Evolutionary conservation across 2,888 invertebrate species (phyloP).

Genomic region (Agonopterix arenella): DNA sequence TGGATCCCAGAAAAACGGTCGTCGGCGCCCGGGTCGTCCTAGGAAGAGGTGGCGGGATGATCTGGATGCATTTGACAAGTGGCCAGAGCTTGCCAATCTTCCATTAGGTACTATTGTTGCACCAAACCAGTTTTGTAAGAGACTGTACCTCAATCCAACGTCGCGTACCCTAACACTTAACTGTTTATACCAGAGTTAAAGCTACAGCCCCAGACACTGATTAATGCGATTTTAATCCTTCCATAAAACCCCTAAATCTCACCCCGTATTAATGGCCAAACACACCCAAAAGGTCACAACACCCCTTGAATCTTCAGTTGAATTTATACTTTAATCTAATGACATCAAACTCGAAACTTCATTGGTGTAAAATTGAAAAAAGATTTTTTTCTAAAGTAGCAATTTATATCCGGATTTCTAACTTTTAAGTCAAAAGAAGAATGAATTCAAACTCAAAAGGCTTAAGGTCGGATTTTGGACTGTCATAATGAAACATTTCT

Average conservation of each 20-base stretch:
- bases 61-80: no score
- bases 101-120: no score
- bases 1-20: no score
- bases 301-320: conserved; percentile 24
- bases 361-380: not conserved
- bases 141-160: conserved; percentile 53
- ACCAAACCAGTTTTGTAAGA: not conserved
- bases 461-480: conserved; percentile 52
- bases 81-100: no score
- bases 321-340: conserved; percentile 31
- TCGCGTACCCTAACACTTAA: conserved; percentile 73
- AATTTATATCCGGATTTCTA: conserved; percentile 42
- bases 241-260: conserved; percentile 79
- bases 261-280: conserved; percentile 71
- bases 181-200: conserved; percentile 75
- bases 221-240: conserved; percentile 83
- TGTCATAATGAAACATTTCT: conserved; percentile 27
- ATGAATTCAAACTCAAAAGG: conserved; percentile 61
- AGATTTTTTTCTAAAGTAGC: not conserved
- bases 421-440: conserved; percentile 58
- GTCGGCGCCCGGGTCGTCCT: no score
- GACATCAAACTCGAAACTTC: not conserved
- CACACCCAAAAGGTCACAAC: conserved; percentile 68
- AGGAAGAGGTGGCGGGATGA: no score
- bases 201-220: conserved; percentile 78